Conservation (phyloP, 2,888 invertebrate species). For the Plebejus melissa region DNA sequence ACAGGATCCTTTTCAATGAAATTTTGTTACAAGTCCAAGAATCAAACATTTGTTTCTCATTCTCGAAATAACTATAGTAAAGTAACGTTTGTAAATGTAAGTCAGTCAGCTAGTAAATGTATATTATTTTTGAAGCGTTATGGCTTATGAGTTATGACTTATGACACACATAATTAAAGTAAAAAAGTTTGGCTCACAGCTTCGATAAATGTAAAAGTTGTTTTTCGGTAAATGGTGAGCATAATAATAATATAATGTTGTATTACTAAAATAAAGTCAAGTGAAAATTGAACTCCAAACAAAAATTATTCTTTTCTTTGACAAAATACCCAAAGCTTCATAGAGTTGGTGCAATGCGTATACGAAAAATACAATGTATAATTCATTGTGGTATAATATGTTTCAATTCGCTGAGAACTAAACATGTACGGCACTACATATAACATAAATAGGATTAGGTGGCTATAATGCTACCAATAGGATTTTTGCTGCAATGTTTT, state of each 20-base stretch:
- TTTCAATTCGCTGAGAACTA: too few relatives aligned
- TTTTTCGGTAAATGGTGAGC: background rate
- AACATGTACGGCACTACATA: too few relatives aligned
- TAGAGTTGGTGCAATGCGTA: background rate
- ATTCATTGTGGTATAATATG: background rate
- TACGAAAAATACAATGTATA: background rate
- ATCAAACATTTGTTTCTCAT: too few relatives aligned
- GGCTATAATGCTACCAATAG: too few relatives aligned
- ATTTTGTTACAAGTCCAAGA: too few relatives aligned
- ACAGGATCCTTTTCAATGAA: too few relatives aligned
- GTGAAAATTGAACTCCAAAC: background rate
- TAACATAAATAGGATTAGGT: too few relatives aligned
- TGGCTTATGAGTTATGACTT: background rate
- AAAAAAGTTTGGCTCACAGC: background rate
- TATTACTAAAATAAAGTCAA: background rate
- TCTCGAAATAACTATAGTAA: too few relatives aligned
- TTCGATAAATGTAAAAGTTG: slow-evolving; percentile 23
- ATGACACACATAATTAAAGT: background rate
- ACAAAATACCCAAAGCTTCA: slow-evolving; percentile 1
- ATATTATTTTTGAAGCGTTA: background rate
- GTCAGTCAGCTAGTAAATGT: too few relatives aligned
- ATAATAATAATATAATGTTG: background rate
- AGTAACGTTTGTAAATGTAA: too few relatives aligned
- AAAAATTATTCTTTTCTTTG: background rate
- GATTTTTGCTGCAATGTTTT: too few relatives aligned